Base-by-base conservation (phyloP, 2,113 vertebrate species). In the Podiceps cristatus region DNA sequence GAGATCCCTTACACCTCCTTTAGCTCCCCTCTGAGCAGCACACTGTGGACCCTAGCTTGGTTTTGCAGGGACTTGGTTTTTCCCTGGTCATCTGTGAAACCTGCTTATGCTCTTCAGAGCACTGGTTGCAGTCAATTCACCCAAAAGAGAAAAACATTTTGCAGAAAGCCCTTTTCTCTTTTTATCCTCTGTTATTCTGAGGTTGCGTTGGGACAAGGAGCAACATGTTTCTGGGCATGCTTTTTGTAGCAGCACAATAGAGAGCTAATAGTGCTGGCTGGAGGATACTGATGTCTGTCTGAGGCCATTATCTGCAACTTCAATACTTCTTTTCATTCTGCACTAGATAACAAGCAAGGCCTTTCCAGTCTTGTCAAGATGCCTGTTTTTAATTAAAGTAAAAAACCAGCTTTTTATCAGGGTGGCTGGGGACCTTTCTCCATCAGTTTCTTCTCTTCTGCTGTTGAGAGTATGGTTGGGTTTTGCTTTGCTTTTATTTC, bases 191-290 rank as follows among this genome's bases (percentile, higher is more conserved):
- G 0, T 29, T 73, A 45, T 52, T 10, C 50, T 86, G 22, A 31
- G 18, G 8, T 11, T 8, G 29, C 40, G 14, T 7, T 78, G 56
- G 56, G 93, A 91, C 0, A 5, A 40, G 66, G 8, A 71, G 12
- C 20, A 59, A 17, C 10, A 0, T 74, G 18, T 33, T 77, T 77
- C 75, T 42, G 45, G 18, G n/a, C 0, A 0, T 1, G 3, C 5
- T 69, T 49, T 56, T 63, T 68, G 5, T 45, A 55, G 10, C 14
- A 52, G 18, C 5, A 31, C 10, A 62, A n/a, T 6, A n/a, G 58
- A 75, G 24, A 73, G 23, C 37, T 28, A 69, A 55, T 22, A n/a
- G n/a, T 2, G 1, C 18, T 91, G 79, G 35, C 42, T 88, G 13
- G 5, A 66, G 19, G 25, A 66, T 47, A 23, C 13, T 17, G 6